Conservation (phyloP, 1,140 invertebrate genomes). For the Aphelenchoides besseyi region DNA sequence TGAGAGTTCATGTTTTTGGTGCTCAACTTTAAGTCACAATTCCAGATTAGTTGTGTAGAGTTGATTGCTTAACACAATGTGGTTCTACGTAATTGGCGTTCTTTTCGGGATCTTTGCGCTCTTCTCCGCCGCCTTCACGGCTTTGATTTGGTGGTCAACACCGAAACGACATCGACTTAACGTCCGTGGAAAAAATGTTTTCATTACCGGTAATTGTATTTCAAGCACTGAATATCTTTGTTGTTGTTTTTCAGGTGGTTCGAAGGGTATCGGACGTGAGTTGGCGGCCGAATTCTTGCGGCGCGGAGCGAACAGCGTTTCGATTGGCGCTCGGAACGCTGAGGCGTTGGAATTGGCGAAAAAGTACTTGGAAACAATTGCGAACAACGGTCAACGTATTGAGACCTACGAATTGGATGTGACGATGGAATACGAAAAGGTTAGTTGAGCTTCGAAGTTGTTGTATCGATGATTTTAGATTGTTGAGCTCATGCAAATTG, state of each 20-base stretch:
- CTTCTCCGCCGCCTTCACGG: neutral
- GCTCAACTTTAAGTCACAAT: neutral
- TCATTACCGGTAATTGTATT: constrained; percentile 42
- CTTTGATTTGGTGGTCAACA: neutral
- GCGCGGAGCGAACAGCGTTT: constrained; percentile 76
- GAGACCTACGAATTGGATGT: constrained; percentile 40
- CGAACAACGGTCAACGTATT: constrained; percentile 32
- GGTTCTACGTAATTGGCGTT: neutral
- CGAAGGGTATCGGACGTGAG: constrained; percentile 86
- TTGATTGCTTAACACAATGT: neutral
- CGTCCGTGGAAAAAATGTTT: constrained; percentile 45
- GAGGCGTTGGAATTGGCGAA: constrained; percentile 45
- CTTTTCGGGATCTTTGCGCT: neutral
- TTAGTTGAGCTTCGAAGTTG: constrained; percentile 11
- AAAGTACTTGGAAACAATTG: constrained; percentile 28
- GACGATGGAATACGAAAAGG: constrained; percentile 28
- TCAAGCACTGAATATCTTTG: neutral
- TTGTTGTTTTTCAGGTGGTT: constrained; percentile 71
- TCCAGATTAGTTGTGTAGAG: neutral
- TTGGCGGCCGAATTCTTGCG: constrained; percentile 74
- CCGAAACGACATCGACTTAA: constrained; percentile 22
- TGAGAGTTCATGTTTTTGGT: constrained; percentile 3
- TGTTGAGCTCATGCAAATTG: constrained; percentile 62
- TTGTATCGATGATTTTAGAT: constrained; percentile 17
- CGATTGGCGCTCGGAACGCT: constrained; percentile 79